Base-by-base conservation (phyloP, 2,888 invertebrate genomes). In the Apotomis turbidana region DNA sequence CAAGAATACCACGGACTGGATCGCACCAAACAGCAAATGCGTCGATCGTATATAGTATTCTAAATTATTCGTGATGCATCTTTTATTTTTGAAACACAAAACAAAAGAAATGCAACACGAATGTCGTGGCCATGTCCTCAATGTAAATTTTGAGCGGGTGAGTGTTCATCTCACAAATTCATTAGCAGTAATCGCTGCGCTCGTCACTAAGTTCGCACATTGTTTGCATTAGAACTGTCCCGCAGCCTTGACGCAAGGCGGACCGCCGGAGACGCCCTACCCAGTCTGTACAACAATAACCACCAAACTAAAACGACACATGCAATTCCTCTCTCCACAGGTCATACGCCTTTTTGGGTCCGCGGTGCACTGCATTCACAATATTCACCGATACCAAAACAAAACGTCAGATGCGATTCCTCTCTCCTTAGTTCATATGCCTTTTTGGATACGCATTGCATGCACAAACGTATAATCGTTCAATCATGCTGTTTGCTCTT, bases 201-300 rank as follows among this genome's bases (percentile, higher is more conserved):
- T 15, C 51, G 49, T 68, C 59, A 51, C 57, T n/a, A 59, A 10
- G 46, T n/a, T 27, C 46, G 27, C 10, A 3, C 27, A 49, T 15
- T 51, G 68, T 58, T 68, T 72, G 46, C 55, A 62, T 66, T 49
- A 66, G 71, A 74, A 76, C 74, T 69, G 63, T 63, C 41, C 41
- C 52, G 38, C 68, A 67, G 68, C 71, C 71, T 73, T 66, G 75
- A 51, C 41, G 62, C 73, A 74, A 74, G 74, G 75, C 70, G 15
- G 62, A 51, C 59, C 58, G 59, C 64, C 46, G 54, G 59, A 54
- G 71, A 60, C 66, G 66, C 71, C 66, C 66, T 9, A 44, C 46
- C 44, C 9, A 4, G 36, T 51, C n/a, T 49, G 60, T 36, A 51
- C 66, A 46, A 66, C 66, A 66, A 66, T 57, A 13, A 6, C 9